phyloP scores from a whole-genome alignment of 2,888 invertebrate species.

The Acanthopleura granulata region DNA sequence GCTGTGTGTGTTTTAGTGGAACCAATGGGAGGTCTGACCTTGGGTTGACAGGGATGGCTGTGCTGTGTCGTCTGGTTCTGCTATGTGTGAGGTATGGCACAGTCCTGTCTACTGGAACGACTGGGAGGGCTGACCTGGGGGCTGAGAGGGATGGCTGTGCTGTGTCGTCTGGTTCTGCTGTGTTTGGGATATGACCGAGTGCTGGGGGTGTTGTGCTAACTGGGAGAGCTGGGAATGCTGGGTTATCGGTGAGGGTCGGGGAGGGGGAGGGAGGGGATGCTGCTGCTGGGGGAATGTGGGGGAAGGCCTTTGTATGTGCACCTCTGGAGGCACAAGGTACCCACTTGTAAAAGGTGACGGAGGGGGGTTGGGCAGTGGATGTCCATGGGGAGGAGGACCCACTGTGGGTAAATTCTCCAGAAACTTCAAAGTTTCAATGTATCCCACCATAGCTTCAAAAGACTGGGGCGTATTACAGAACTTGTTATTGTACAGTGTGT shows the following conservation, averaged over 20 bases:
- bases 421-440: conserved; percentile 12
- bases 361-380: not conserved
- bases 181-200: conserved; percentile 28
- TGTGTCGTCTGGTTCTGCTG: conserved; percentile 21
- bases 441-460: conserved; percentile 9
- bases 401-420: conserved; percentile 7
- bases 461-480: conserved; percentile 6
- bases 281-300: conserved; percentile 23
- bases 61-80: conserved; percentile 17
- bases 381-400: not conserved
- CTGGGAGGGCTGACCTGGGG: not conserved
- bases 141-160: conserved; percentile 19
- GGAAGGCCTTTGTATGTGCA: conserved; percentile 2
- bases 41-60: conserved; percentile 23
- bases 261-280: conserved; percentile 9
- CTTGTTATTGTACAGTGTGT: conserved; percentile 11
- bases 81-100: conserved; percentile 5
- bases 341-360: conserved; percentile 3
- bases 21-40: not conserved
- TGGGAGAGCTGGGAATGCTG: conserved; percentile 20
- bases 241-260: conserved; percentile 19
- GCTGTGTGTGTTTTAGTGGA: no score
- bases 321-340: conserved; percentile 1
- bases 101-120: no score
- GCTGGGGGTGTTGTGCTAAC: conserved; percentile 28